A percentile compares a stretch with the other conserved stretches of the same genome.
These are phyloP conservation scores for Leptopilina drosophilae DNA, from an alignment of 2,888 invertebrate genomes.

Conservation along the genomic window DNA sequence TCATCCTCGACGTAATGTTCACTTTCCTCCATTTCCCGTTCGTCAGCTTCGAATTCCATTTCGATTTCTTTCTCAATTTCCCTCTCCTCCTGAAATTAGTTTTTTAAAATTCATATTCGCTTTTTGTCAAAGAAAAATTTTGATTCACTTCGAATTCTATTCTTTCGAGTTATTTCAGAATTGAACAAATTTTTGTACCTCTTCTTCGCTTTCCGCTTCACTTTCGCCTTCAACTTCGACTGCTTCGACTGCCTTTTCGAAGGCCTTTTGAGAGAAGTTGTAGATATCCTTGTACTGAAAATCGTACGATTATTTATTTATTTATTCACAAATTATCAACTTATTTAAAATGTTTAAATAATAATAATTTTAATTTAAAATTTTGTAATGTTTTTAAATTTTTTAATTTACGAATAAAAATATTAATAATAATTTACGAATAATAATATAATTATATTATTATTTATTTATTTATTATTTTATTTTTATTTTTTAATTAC, in stretches of 20 bases:
- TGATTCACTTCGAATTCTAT: too few relatives aligned
- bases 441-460: too few relatives aligned
- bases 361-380: too few relatives aligned
- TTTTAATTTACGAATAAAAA: too few relatives aligned
- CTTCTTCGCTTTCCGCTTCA: constrained; percentile 83
- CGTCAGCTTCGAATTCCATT: constrained; percentile 80
- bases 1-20: constrained; percentile 83
- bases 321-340: neutral
- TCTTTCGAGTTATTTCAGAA: too few relatives aligned
- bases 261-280: constrained; percentile 97
- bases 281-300: constrained; percentile 97
- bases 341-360: too few relatives aligned
- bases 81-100: constrained; percentile 79
- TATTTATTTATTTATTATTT: too few relatives aligned
- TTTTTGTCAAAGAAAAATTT: too few relatives aligned
- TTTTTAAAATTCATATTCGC: neutral
- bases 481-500: too few relatives aligned
- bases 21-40: constrained; percentile 71
- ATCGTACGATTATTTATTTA: constrained; percentile 49
- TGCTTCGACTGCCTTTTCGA: constrained; percentile 93
- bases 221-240: constrained; percentile 88
- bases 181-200: constrained; percentile 67
- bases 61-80: constrained; percentile 83
- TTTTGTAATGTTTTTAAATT: too few relatives aligned
- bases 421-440: too few relatives aligned